These are phyloP conservation scores for Lamellibrachia luymesi DNA, from an alignment of 1,140 invertebrate species.

Conservation along the genomic window DNA sequence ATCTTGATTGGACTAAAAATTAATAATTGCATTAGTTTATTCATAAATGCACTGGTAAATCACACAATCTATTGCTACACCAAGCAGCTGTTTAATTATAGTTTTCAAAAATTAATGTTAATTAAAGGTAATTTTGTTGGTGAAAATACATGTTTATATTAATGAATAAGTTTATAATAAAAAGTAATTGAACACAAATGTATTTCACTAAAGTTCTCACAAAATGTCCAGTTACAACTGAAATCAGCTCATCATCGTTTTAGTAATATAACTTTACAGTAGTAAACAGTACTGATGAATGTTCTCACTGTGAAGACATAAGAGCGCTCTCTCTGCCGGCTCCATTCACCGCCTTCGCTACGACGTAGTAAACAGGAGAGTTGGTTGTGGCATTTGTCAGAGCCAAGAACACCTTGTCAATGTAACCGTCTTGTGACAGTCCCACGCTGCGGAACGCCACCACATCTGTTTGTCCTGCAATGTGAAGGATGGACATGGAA, in stretches of 20 bases:
- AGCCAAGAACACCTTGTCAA: not conserved
- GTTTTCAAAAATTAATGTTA: too few species aligned
- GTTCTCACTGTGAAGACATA: not conserved
- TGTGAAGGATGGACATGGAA: not conserved
- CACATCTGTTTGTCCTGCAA: not conserved
- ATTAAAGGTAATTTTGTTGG: too few species aligned
- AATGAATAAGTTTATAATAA: too few species aligned
- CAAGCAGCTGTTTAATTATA: too few species aligned
- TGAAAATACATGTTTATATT: too few species aligned
- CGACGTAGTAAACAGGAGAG: conserved; percentile 10
- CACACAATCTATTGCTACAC: too few species aligned
- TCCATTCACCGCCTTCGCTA: not conserved
- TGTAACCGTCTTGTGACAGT: conserved; percentile 3
- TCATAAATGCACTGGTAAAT: too few species aligned
- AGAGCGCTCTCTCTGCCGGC: not conserved
- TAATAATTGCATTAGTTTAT: too few species aligned
- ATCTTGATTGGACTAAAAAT: too few species aligned
- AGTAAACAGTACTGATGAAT: not conserved
- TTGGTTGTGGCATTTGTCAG: not conserved
- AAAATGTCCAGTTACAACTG: not conserved
- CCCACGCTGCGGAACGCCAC: not conserved
- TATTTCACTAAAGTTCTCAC: not conserved
- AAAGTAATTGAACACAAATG: too few species aligned
- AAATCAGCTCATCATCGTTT: not conserved
- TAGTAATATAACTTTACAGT: not conserved